Evolutionary conservation across 2,113 vertebrate genomes (phyloP).

Genomic region (Mohoua ochrocephala): DNA sequence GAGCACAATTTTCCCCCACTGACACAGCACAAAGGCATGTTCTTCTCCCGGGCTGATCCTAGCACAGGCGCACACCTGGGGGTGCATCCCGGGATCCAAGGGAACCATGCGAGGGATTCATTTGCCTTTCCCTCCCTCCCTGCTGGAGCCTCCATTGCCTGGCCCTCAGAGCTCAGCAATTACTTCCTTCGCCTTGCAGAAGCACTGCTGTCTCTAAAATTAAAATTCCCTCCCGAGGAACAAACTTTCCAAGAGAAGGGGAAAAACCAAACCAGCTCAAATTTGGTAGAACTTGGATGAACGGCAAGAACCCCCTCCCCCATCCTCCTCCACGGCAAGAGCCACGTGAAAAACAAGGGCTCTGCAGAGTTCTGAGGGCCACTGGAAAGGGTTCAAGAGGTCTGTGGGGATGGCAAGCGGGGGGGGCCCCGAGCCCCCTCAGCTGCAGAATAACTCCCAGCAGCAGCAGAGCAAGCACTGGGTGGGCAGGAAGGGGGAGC

Average conservation of each 20-base stretch:
- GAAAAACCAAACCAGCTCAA: background rate
- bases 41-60: background rate
- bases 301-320: background rate
- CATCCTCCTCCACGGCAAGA: background rate
- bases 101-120: background rate
- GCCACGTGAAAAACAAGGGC: accelerated
- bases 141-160: background rate
- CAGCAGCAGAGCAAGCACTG: accelerated
- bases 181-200: background rate
- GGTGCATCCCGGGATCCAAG: background rate
- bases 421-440: accelerated
- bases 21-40: too few relatives aligned
- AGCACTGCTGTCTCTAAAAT: background rate
- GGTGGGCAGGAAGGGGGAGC: background rate
- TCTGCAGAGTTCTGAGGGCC: background rate
- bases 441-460: background rate
- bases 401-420: accelerated
- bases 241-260: background rate
- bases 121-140: background rate
- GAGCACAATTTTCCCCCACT: background rate
- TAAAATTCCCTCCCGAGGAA: background rate
- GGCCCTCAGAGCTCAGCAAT: background rate
- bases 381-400: background rate
- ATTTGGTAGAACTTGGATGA: background rate
- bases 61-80: background rate